A percentile compares a stretch with the other conserved stretches of the same genome.
Evolutionary conservation across 2,888 invertebrate species (phyloP).

Genomic region (Sisyra nigra): DNA sequence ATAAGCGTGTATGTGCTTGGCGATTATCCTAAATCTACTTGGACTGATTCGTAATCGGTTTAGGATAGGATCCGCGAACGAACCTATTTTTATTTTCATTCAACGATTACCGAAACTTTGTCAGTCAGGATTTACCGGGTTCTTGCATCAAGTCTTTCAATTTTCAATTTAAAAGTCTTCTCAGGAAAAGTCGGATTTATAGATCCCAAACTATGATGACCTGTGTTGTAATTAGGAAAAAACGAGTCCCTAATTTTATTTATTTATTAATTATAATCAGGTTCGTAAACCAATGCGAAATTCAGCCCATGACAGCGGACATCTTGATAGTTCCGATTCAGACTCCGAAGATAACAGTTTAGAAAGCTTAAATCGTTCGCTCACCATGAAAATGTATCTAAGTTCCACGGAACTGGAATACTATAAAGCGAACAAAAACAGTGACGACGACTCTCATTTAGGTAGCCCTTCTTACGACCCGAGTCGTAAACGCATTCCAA

Average conservation of each 20-base stretch:
- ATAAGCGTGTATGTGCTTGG: too few species aligned
- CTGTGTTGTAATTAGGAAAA: background rate
- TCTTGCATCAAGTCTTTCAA: too few species aligned
- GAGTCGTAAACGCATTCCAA: slow-evolving; percentile 25
- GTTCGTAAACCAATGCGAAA: slow-evolving; percentile 3
- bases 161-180: too few species aligned
- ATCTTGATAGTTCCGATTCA: slow-evolving; percentile 21
- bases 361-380: slow-evolving; percentile 31
- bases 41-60: too few species aligned
- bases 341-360: slow-evolving; percentile 34
- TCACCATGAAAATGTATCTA: slow-evolving; percentile 36
- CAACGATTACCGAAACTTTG: too few species aligned
- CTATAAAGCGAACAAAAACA: slow-evolving; percentile 32
- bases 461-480: slow-evolving; percentile 9
- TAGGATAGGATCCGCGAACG: too few species aligned
- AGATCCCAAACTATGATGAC: too few species aligned
- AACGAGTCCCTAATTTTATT: background rate
- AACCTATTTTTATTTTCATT: too few species aligned
- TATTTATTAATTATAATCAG: background rate
- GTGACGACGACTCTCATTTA: slow-evolving; percentile 25
- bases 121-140: too few species aligned
- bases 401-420: slow-evolving; percentile 44
- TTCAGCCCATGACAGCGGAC: slow-evolving; percentile 1
- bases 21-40: too few species aligned
- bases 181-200: too few species aligned